phyloP scores from a whole-genome alignment of 2,888 invertebrate species.

The Lymantria dispar region DNA sequence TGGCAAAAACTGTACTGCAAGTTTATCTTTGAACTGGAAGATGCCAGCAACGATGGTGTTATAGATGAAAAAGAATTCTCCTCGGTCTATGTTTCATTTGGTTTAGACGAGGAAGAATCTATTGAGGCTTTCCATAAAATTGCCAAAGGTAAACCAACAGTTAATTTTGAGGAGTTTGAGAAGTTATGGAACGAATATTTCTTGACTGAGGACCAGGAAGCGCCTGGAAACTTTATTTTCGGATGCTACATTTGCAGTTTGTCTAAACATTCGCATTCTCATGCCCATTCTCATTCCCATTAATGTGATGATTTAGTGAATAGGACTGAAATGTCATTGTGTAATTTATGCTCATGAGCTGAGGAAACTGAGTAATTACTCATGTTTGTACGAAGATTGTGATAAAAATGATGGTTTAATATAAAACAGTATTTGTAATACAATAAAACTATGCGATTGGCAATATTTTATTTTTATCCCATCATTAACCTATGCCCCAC shows the following conservation, averaged over 20 bases:
- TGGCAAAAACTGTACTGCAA: slow-evolving; percentile 94
- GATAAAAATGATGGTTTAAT: not conserved
- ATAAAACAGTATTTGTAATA: not conserved
- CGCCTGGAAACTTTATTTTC: slow-evolving; percentile 93
- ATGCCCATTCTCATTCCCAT: slow-evolving; percentile 21
- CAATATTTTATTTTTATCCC: not conserved
- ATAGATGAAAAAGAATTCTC: slow-evolving; percentile 93
- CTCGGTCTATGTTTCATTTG: slow-evolving; percentile 90
- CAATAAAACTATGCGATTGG: not conserved
- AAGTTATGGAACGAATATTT: slow-evolving; percentile 93
- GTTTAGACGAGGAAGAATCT: slow-evolving; percentile 87
- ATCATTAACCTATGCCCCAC: not conserved
- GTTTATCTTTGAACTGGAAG: slow-evolving; percentile 93
- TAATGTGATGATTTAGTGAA: not conserved
- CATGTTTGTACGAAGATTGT: not conserved
- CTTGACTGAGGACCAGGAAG: slow-evolving; percentile 88
- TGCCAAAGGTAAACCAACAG: slow-evolving; percentile 87
- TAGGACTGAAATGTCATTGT: not conserved
- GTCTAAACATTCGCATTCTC: slow-evolving; percentile 33
- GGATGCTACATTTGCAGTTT: slow-evolving; percentile 43
- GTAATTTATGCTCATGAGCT: not conserved
- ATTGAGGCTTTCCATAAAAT: slow-evolving; percentile 90
- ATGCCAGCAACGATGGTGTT: slow-evolving; percentile 88
- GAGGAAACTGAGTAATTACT: not conserved
- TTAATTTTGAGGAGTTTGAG: slow-evolving; percentile 89